Conservation (phyloP, 2,888 invertebrate genomes). For the Bellardia bayeri region DNA sequence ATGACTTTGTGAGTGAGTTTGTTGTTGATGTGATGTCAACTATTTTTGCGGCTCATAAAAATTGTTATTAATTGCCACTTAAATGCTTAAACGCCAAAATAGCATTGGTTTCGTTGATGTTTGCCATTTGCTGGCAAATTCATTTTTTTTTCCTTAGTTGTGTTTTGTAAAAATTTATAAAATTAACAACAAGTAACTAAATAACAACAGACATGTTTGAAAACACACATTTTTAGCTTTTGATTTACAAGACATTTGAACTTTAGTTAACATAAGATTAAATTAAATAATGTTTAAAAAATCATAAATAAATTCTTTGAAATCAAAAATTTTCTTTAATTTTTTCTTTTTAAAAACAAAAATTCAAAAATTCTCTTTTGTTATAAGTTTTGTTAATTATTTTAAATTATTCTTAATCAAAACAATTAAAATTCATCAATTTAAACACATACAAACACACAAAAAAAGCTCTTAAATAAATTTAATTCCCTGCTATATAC, state of each 20-base stretch:
- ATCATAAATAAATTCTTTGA: background rate
- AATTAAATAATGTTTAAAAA: background rate
- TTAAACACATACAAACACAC: slow-evolving; percentile 38
- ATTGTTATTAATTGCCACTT: slow-evolving; percentile 84
- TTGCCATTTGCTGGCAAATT: background rate
- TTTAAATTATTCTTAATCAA: slow-evolving; percentile 74
- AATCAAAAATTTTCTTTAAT: background rate
- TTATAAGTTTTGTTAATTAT: slow-evolving; percentile 60
- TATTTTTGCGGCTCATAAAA: slow-evolving; percentile 84
- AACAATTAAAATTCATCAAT: slow-evolving; percentile 73
- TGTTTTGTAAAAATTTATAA: slow-evolving; percentile 38
- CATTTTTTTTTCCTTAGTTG: slow-evolving; percentile 34
- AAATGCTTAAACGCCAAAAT: slow-evolving; percentile 83
- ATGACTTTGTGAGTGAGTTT: slow-evolving; percentile 64
- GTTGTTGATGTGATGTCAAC: slow-evolving; percentile 81
- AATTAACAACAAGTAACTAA: background rate
- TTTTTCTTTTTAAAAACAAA: slow-evolving; percentile 5
- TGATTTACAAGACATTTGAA: slow-evolving; percentile 57
- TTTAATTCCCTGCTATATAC: slow-evolving; percentile 59
- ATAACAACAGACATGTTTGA: background rate
- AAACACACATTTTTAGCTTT: slow-evolving; percentile 5
- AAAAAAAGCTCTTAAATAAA: slow-evolving; percentile 66
- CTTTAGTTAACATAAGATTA: slow-evolving; percentile 43
- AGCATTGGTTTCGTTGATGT: slow-evolving; percentile 68
- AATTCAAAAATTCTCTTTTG: background rate